Conservation (phyloP, 2,797 vertebrate species). For the Rhynchonycteris naso region DNA sequence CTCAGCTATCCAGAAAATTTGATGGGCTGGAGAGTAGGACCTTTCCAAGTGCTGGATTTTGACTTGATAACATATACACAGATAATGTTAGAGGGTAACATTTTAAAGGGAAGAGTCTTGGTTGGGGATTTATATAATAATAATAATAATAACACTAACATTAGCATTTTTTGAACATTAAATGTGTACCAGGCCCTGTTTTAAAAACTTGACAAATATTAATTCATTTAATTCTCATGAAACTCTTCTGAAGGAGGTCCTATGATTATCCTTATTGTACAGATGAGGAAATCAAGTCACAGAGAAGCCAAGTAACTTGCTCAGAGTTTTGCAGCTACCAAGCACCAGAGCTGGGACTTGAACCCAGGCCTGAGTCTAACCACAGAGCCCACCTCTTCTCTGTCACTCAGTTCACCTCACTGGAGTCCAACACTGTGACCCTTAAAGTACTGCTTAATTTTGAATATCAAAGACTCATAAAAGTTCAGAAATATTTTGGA, state of each 20-base stretch:
- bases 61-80: background rate
- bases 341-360: background rate
- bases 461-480: background rate
- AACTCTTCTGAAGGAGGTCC: background rate
- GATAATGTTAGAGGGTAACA: background rate
- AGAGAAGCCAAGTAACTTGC: background rate
- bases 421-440: background rate
- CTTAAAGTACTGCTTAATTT: background rate
- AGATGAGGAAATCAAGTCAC: background rate
- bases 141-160: background rate
- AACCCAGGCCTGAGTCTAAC: background rate
- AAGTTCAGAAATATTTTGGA: conserved; percentile 15
- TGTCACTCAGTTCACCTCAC: background rate
- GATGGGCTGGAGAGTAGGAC: background rate
- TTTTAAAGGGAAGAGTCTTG: conserved; percentile 1
- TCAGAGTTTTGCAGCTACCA: background rate
- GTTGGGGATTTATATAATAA: background rate
- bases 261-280: background rate
- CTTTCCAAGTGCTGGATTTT: conserved; percentile 28
- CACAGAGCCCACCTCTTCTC: background rate
- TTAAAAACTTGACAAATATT: background rate
- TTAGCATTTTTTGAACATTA: background rate
- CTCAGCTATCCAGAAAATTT: background rate
- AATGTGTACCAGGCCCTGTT: background rate
- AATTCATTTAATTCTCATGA: background rate